Base-by-base conservation (phyloP, 2,113 vertebrate genomes). In the Halichoerus grypus region DNA sequence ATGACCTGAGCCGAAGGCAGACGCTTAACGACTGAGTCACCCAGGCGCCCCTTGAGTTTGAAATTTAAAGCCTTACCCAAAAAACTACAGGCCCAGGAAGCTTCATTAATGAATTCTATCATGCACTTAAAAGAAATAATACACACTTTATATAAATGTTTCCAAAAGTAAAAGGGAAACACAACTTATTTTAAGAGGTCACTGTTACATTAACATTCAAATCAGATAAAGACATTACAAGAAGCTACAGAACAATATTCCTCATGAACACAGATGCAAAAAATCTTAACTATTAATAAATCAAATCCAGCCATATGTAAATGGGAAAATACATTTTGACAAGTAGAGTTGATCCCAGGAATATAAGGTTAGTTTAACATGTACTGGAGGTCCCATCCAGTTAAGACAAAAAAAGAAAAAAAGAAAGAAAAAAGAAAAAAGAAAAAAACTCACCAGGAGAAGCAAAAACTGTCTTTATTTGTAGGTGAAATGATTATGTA, bases 11-110 rank as follows among this genome's bases (percentile, higher is more conserved):
- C 39, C 5, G 39, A 42, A 42, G 39, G 39, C 39, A 42, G 39
- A 42, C 39, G 1, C 39, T 42, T 42, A 42, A 42, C 39, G 39
- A 42, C 39, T 42, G 39, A 42, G 39, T 5, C 39, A 42, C 39
- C 39, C 39, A 42, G 39, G 39, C 5, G 39, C 39, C 39, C 39
- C 39, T 95, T 55, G 36, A 91, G 16, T 67, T 42, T 28, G 22
- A 95, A 88, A 95, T 85, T 80, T 39, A 94, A 55, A 95, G 15
- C 11, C 15, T 88, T 83, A 26, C 5, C 5, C 51, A 83, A 88
- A 88, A 77, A 79, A 83, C 61, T 21, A 76, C 1, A 76, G 39
- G 65, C 33, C 4, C 31, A 77, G 24, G 5, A 76, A 7, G 1
- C 22, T 59, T 51, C n/a, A 79, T 0, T 42, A 42, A 61, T 39